A percentile compares a stretch with the other conserved stretches of the same genome.
These are phyloP conservation scores for Hipparchia semele DNA, from an alignment of 2,888 invertebrate genomes.

Conservation along the genomic window DNA sequence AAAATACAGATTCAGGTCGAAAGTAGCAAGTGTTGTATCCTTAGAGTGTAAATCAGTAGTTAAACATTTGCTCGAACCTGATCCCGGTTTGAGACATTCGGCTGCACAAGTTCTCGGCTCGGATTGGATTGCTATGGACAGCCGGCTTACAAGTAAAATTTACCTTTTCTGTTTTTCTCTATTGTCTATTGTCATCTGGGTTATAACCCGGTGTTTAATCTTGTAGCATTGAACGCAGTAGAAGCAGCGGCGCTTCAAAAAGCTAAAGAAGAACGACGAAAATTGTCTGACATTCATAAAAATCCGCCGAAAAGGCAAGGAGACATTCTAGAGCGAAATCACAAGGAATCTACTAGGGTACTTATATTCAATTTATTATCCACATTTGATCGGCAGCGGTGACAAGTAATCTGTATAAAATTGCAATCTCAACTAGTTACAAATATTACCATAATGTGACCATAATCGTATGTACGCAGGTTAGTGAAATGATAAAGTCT, in stretches of 20 bases:
- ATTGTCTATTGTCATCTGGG: background rate
- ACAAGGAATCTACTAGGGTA: constrained; percentile 48
- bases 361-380: constrained; percentile 9
- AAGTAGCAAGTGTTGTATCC: constrained; percentile 82
- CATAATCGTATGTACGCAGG: constrained; percentile 49
- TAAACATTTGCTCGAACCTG: constrained; percentile 87
- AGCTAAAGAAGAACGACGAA: constrained; percentile 80
- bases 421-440: background rate
- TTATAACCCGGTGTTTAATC: background rate
- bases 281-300: constrained; percentile 55
- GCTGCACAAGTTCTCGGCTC: constrained; percentile 82
- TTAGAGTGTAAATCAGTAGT: constrained; percentile 85
- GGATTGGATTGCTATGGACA: constrained; percentile 88
- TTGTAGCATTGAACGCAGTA: constrained; percentile 77
- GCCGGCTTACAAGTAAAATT: constrained; percentile 77
- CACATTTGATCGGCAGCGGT: too few relatives aligned
- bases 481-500: constrained; percentile 77
- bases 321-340: constrained; percentile 62
- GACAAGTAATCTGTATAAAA: background rate
- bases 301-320: constrained; percentile 60
- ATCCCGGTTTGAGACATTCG: constrained; percentile 81
- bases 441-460: background rate
- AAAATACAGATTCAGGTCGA: constrained; percentile 85
- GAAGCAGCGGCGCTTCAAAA: constrained; percentile 84
- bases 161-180: background rate